Conservation (phyloP, 2,113 vertebrate genomes). For the Phylloscopus trochilus region DNA sequence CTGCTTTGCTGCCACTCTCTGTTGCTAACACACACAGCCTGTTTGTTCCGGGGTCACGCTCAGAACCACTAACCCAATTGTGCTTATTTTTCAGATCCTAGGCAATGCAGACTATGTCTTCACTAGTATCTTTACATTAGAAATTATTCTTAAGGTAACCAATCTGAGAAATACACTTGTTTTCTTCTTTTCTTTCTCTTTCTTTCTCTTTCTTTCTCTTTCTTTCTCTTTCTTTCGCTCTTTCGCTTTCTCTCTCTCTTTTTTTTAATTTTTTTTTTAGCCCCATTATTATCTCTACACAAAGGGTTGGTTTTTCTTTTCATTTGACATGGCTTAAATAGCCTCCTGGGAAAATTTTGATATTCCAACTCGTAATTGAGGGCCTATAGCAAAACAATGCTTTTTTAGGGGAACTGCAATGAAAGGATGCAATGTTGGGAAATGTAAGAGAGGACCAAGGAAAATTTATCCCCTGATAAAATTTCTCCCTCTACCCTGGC, state of each 20-base stretch:
- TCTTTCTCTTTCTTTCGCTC: neutral
- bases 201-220: neutral
- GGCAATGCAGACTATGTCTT: conserved; percentile 99
- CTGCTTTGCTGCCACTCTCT: conserved; percentile 58
- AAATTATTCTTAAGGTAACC: conserved; percentile 99
- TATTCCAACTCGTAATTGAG: neutral
- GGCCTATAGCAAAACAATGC: neutral
- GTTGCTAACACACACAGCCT: conserved; percentile 69
- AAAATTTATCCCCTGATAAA: neutral
- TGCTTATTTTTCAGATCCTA: conserved; percentile 93
- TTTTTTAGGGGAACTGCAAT: neutral
- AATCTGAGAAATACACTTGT: conserved; percentile 56
- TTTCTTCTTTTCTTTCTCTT: neutral
- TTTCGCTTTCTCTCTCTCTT: neutral
- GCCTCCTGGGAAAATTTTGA: neutral
- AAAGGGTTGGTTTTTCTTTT: neutral
- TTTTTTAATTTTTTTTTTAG: neutral
- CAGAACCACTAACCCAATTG: conserved; percentile 71
- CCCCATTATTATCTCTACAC: neutral
- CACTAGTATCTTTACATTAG: conserved; percentile 99
- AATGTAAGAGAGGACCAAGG: neutral
- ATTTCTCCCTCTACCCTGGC: neutral
- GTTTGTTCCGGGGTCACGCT: conserved; percentile 55
- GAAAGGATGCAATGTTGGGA: neutral
- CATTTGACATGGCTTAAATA: neutral